A percentile compares a stretch with the other conserved stretches of the same genome.
These are phyloP conservation scores for Erebia ligea DNA, from an alignment of 2,888 invertebrate genomes.

Conservation along the genomic window DNA sequence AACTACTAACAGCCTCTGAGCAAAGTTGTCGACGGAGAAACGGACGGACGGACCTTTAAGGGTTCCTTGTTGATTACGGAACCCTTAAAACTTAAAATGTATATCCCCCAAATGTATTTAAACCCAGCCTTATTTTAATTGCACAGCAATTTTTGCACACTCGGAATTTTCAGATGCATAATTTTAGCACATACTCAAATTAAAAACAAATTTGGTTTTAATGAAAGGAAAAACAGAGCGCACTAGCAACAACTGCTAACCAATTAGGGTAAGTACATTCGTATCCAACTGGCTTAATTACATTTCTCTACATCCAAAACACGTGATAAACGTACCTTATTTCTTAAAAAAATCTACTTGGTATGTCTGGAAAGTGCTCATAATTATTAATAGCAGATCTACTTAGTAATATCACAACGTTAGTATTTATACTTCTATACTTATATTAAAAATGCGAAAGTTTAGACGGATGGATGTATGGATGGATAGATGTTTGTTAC, in stretches of 20 bases:
- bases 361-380: slow-evolving; percentile 7
- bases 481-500: too few species aligned
- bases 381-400: not conserved
- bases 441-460: too few species aligned
- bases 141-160: slow-evolving; percentile 16
- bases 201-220: slow-evolving; percentile 36
- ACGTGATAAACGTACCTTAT: slow-evolving; percentile 15
- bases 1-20: too few species aligned
- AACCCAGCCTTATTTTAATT: not conserved
- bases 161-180: slow-evolving; percentile 11
- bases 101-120: not conserved
- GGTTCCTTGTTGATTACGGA: too few species aligned
- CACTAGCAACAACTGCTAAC: slow-evolving; percentile 29
- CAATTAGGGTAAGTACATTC: slow-evolving; percentile 37
- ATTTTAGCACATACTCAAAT: slow-evolving; percentile 31
- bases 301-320: slow-evolving; percentile 18
- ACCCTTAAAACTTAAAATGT: not conserved
- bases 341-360: slow-evolving; percentile 7
- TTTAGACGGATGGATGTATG: too few species aligned
- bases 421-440: too few species aligned
- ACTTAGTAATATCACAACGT: not conserved
- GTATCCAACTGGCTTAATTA: slow-evolving; percentile 27
- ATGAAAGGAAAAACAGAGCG: slow-evolving; percentile 30
- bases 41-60: too few species aligned
- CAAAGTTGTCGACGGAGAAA: too few species aligned